Percentiles rank a stretch among this genome's conserved stretches.
Conservation (phyloP, 2,797 vertebrate species). For the Pantherophis vulpinus region DNA sequence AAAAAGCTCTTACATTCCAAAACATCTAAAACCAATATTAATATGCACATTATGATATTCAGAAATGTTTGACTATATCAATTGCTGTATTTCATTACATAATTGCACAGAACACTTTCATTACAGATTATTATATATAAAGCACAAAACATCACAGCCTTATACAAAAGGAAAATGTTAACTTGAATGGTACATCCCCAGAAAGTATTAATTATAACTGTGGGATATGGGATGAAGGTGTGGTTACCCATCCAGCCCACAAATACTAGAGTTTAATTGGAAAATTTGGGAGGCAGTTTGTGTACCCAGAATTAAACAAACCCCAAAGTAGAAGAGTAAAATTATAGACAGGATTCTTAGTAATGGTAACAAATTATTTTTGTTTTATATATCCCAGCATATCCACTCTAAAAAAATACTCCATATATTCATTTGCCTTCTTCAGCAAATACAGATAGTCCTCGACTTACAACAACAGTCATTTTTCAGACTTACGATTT, state of each 20-base stretch:
- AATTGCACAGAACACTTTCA: conserved; percentile 51
- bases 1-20: not conserved
- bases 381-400: not conserved
- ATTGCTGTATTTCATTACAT: conserved; percentile 35
- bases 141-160: conserved; percentile 31
- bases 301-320: conserved; percentile 14
- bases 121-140: conserved; percentile 50
- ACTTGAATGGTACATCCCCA: conserved; percentile 48
- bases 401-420: not conserved
- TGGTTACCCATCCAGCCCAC: conserved; percentile 45
- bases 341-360: conserved; percentile 4
- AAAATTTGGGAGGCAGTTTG: conserved; percentile 8
- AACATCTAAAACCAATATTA: not conserved
- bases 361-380: conserved; percentile 12
- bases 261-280: conserved; percentile 25
- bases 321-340: conserved; percentile 20
- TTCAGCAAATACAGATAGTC: not conserved
- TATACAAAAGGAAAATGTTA: conserved; percentile 29
- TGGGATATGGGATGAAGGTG: conserved; percentile 34
- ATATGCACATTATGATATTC: conserved; percentile 42
- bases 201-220: conserved; percentile 38
- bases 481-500: not conserved
- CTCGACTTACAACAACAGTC: not conserved
- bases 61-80: conserved; percentile 37
- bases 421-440: not conserved